Conservation (phyloP, 2,888 invertebrate species). For the Diloba caeruleocephala region DNA sequence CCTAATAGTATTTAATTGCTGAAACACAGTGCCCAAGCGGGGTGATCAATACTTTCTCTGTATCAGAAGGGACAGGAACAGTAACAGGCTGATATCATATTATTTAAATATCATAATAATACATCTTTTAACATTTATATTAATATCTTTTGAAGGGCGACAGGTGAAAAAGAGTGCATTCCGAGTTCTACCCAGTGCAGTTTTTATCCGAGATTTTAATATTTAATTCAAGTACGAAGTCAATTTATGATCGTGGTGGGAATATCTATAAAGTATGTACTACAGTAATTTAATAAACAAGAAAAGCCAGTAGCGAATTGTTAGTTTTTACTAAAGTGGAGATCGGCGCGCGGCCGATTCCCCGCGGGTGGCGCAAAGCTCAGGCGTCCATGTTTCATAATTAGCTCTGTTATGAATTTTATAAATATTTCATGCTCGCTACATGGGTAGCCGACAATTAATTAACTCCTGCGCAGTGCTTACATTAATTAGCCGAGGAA, state of each 20-base stretch:
- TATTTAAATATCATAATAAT: no score
- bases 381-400: constrained; percentile 80
- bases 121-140: constrained; percentile 1
- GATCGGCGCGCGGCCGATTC: constrained; percentile 62
- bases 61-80: no score
- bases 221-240: constrained; percentile 54
- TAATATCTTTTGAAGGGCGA: constrained; percentile 14
- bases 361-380: constrained; percentile 82
- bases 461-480: constrained; percentile 83
- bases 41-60: no score
- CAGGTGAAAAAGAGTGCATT: constrained; percentile 16
- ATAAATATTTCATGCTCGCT: constrained; percentile 86
- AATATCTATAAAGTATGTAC: constrained; percentile 59
- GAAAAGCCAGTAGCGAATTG: constrained; percentile 65
- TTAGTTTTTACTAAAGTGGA: constrained; percentile 73
- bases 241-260: constrained; percentile 57
- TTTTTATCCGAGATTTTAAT: constrained; percentile 47
- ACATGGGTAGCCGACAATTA: constrained; percentile 83
- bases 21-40: no score
- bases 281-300: constrained; percentile 69
- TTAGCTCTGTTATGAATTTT: constrained; percentile 87
- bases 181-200: constrained; percentile 15
- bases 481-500: constrained; percentile 83
- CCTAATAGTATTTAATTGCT: no score
- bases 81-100: no score